Percentiles rank a stretch among this genome's conserved stretches.
Evolutionary conservation across 2,113 vertebrate genomes (phyloP).

Genomic region (Egretta garzetta): DNA sequence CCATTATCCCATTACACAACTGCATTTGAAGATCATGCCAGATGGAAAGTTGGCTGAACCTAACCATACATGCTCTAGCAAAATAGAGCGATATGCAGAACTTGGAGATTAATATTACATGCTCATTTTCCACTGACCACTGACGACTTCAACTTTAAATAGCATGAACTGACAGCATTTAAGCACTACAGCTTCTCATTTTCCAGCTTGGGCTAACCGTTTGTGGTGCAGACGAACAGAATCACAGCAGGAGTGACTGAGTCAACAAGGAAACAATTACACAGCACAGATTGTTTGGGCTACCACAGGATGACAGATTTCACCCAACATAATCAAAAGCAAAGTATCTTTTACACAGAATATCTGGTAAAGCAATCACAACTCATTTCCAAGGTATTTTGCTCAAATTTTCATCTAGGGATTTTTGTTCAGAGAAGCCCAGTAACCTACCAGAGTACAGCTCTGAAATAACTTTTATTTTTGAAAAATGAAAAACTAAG

Average conservation of each 20-base stretch:
- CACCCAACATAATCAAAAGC: not conserved
- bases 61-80: not conserved
- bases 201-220: not conserved
- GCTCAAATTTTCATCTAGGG: not conserved
- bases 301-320: constrained; percentile 1
- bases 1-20: not conserved
- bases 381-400: not conserved
- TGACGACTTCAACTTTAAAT: constrained; percentile 17
- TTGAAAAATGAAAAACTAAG: not conserved
- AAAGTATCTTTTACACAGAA: not conserved
- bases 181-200: not conserved
- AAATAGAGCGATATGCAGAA: not conserved
- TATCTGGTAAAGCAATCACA: not conserved
- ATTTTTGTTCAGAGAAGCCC: not conserved
- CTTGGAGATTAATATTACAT: not conserved
- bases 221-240: not conserved
- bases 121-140: constrained; percentile 10
- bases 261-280: constrained; percentile 49
- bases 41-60: constrained; percentile 10
- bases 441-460: not conserved
- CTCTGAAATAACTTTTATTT: not conserved
- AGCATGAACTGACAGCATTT: not conserved
- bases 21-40: not conserved
- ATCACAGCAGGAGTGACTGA: not conserved
- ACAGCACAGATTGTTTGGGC: not conserved